Base-by-base conservation (phyloP, 2,797 vertebrate genomes). In the Neosilurus hyrtlii region DNA sequence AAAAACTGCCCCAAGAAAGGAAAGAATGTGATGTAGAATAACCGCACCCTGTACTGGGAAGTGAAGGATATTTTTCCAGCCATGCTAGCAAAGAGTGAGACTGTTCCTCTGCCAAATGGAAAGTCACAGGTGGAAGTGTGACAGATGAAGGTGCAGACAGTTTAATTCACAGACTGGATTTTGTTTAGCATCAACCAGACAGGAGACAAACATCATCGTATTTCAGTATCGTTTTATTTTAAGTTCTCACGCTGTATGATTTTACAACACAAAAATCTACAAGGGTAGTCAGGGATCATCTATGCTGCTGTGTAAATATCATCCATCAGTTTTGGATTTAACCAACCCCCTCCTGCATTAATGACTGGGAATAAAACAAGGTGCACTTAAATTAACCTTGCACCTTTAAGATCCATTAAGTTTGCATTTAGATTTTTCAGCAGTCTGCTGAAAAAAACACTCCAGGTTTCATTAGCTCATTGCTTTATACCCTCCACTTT, bases 11-110 rank as follows among this genome's bases (percentile, higher is more conserved):
- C 56, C 72, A 14, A 49, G 56, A 15, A 59, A 43, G 12, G 49
- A 37, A 20, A 9, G 1, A 22, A 57, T 56, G 61, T 54, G 18
- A 65, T 26, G n/a, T 54, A 54, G 22, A 54, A 73, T 18, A 51
- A 26, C 66, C 43, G 15, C 66, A 78, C 57, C 75, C 62, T 57
- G 54, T 35, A 65, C 77, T 59, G 24, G 22, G 67, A 66, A 24
- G 77, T 57, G 82, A 83, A 63, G 68, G 49, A 82, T 85, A 87
- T 86, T 87, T 75, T 90, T 87, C 75, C 49, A 66, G 73, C 66
- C 77, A 67, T 51, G 76, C 79, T 82, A 76, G 73, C 77, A 82
- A 30, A 85, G 49, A 80, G 82, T 8, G 20, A 80, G 62, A 87
- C 83, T 79, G 77, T 85, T 86, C 87, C 81, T 76, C 80, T 80